Conservation (phyloP, 2,888 invertebrate genomes). For the Amphipyra berbera region DNA sequence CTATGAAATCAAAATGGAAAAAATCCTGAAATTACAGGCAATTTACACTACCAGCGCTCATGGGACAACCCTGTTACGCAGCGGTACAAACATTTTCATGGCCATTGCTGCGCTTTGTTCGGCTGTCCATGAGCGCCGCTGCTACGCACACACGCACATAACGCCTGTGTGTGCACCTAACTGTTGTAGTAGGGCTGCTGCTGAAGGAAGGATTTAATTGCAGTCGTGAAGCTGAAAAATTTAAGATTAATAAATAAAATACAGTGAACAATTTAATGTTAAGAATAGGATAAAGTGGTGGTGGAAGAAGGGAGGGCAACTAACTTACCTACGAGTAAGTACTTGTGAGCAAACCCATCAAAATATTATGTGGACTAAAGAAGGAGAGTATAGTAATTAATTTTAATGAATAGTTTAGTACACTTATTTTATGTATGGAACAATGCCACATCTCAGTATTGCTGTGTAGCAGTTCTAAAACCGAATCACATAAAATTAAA, state of each 20-base stretch:
- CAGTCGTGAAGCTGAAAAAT: not conserved
- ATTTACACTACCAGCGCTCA: not conserved
- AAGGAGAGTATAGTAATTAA: no score
- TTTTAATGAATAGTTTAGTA: no score
- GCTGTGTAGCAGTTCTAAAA: slow-evolving; percentile 1
- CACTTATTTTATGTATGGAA: no score
- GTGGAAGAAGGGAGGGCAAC: no score
- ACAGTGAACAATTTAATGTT: no score
- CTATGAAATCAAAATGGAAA: no score
- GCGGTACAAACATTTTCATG: slow-evolving; percentile 79
- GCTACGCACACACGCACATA: slow-evolving; percentile 55
- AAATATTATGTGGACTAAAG: no score
- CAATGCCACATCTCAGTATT: no score
- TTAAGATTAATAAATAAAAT: not conserved
- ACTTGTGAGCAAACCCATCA: no score
- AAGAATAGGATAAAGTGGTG: no score
- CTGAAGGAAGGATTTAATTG: not conserved
- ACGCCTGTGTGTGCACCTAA: slow-evolving; percentile 4
- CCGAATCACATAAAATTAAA: slow-evolving; percentile 34
- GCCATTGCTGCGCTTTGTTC: slow-evolving; percentile 81
- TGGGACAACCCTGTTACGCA: slow-evolving; percentile 49
- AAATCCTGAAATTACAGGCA: no score
- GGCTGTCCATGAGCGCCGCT: slow-evolving; percentile 72
- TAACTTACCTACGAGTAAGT: no score
- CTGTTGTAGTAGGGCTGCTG: slow-evolving; percentile 30